A percentile compares a stretch with the other conserved stretches of the same genome.
phyloP scores from a whole-genome alignment of 2,113 vertebrate genomes.

The Eudyptes chrysolophus region DNA sequence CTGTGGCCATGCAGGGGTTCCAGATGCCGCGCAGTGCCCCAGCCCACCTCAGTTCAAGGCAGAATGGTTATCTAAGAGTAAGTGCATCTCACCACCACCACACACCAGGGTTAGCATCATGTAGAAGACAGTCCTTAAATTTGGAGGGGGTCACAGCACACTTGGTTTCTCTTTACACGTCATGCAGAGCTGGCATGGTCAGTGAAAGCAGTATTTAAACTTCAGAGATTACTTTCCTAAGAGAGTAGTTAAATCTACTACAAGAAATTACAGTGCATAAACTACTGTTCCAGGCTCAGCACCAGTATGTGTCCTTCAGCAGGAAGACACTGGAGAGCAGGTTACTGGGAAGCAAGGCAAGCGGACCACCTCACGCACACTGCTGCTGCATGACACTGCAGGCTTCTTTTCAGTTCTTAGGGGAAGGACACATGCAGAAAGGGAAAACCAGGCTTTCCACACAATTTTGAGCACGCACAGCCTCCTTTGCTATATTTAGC shows the following conservation, averaged over 20 bases:
- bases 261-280: neutral
- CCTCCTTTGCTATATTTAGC: constrained; percentile 5
- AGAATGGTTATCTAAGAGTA: constrained; percentile 34
- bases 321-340: neutral
- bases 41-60: constrained; percentile 36
- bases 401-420: neutral
- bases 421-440: constrained; percentile 8
- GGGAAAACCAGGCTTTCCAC: constrained; percentile 31
- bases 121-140: neutral
- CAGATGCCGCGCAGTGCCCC: neutral
- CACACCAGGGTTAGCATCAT: constrained; percentile 33
- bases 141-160: neutral
- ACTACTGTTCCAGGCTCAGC: constrained; percentile 9
- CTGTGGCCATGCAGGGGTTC: constrained; percentile 65
- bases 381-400: neutral
- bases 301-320: neutral
- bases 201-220: constrained; percentile 32
- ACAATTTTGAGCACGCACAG: neutral
- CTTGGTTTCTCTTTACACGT: neutral
- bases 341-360: constrained; percentile 21
- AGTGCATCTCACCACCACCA: constrained; percentile 17
- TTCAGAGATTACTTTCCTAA: constrained; percentile 1
- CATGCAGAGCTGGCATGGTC: constrained; percentile 44
- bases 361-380: neutral
- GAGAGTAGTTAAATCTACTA: constrained; percentile 17